Evolutionary conservation across 2,113 vertebrate species (phyloP).

Genomic region (Pagrus major): DNA sequence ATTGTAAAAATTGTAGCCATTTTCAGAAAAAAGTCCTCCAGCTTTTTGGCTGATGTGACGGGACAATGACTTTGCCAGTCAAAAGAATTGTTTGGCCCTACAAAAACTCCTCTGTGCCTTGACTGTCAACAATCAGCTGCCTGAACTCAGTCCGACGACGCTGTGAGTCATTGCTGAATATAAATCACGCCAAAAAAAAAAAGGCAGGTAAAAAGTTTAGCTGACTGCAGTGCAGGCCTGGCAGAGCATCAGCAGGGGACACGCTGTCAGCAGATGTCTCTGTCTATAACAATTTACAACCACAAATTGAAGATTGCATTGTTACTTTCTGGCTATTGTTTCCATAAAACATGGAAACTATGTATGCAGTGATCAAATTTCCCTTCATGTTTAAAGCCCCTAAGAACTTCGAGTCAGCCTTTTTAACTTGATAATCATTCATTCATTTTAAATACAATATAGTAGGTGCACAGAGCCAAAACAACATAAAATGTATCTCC

Average conservation of each 20-base stretch:
- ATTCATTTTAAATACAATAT: neutral
- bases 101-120: no score
- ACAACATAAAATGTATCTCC: neutral
- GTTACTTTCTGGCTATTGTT: neutral
- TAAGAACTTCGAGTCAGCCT: neutral
- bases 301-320: neutral
- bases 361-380: neutral
- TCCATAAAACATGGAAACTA: neutral
- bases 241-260: neutral
- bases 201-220: no score
- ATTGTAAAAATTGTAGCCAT: neutral
- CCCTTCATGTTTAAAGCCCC: neutral
- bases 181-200: no score
- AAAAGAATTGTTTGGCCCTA: no score
- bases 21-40: neutral
- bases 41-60: no score
- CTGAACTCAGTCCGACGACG: neutral
- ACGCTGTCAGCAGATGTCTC: neutral
- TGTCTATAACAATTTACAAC: neutral
- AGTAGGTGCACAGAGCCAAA: neutral
- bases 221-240: no score
- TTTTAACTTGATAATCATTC: neutral
- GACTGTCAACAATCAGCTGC: no score
- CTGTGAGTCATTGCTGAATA: neutral
- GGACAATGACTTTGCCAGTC: no score